Conservation (phyloP, 2,797 vertebrate genomes). For the Falco rusticolus region DNA sequence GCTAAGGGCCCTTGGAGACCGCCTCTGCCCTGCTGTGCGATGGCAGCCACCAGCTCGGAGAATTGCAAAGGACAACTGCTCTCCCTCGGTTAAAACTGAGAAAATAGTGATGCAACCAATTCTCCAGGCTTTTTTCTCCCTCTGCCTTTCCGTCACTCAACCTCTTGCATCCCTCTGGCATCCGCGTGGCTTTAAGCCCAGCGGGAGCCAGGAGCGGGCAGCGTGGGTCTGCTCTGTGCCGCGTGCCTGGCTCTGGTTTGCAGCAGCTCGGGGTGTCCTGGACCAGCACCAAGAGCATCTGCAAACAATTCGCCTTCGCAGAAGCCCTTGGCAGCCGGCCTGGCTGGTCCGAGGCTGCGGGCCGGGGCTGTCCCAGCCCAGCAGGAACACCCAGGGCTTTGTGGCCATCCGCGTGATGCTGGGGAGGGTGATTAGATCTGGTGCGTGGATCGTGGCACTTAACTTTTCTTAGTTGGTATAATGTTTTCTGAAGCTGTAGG, state of each 20-base stretch:
- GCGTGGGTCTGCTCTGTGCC: background rate
- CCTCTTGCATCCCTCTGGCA: background rate
- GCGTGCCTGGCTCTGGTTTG: background rate
- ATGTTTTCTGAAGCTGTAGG: background rate
- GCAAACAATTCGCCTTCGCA: background rate
- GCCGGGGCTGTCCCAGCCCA: background rate
- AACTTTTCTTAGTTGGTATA: background rate
- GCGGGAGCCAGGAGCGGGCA: background rate
- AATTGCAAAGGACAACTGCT: background rate
- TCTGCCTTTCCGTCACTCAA: rapidly evolving
- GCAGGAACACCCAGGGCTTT: background rate
- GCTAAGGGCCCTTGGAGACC: background rate
- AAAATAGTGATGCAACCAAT: background rate
- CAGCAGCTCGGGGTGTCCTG: background rate
- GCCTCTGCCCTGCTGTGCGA: background rate
- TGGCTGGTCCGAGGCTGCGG: background rate
- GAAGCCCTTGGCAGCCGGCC: background rate
- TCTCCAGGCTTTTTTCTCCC: background rate
- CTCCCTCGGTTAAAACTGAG: background rate
- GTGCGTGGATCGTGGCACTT: rapidly evolving
- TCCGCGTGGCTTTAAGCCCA: rapidly evolving
- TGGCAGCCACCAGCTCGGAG: no score
- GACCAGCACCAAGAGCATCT: background rate
- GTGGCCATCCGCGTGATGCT: background rate
- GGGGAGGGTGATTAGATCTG: background rate